Evolutionary conservation across 2,888 invertebrate species (phyloP).

Genomic region (Drosophila parthenogenetica): DNA sequence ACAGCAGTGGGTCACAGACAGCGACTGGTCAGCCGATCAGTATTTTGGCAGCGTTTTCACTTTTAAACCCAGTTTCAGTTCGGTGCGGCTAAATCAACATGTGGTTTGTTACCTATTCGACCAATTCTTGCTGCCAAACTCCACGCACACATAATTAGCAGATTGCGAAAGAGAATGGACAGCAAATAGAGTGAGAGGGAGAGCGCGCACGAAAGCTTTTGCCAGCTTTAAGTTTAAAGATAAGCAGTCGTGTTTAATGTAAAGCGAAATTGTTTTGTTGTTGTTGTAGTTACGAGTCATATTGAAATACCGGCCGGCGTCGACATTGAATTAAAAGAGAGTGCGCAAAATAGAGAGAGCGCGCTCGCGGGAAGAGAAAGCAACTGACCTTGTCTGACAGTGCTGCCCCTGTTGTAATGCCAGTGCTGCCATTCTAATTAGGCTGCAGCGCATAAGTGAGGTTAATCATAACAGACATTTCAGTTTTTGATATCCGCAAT

Average conservation of each 20-base stretch:
- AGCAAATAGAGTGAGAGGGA: slow-evolving; percentile 4
- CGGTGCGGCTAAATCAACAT: slow-evolving; percentile 22
- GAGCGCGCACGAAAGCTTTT: slow-evolving; percentile 31
- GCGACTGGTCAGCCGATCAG: slow-evolving; percentile 8
- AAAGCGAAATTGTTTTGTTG: slow-evolving; percentile 22
- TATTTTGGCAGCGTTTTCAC: slow-evolving; percentile 60
- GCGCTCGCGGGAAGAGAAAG: slow-evolving; percentile 39
- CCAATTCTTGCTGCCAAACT: slow-evolving; percentile 27
- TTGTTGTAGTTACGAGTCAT: slow-evolving; percentile 42
- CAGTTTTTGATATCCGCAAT: slow-evolving; percentile 31
- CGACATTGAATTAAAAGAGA: slow-evolving; percentile 39
- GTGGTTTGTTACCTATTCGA: slow-evolving; percentile 14
- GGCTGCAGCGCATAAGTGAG: slow-evolving; percentile 20
- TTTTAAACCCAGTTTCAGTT: slow-evolving; percentile 63
- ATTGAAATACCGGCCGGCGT: slow-evolving; percentile 69
- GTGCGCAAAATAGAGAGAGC: slow-evolving; percentile 21
- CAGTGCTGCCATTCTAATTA: slow-evolving; percentile 41
- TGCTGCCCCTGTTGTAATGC: slow-evolving; percentile 36
- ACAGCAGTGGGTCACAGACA: slow-evolving; percentile 55
- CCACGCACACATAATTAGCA: slow-evolving; percentile 2
- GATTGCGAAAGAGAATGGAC: neutral
- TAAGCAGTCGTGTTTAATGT: slow-evolving; percentile 25
- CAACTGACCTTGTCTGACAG: slow-evolving; percentile 43
- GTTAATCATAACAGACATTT: slow-evolving; percentile 39
- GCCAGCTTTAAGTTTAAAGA: slow-evolving; percentile 35